These are phyloP conservation scores for Eclectus roratus DNA, from an alignment of 2,113 vertebrate genomes.

Conservation along the genomic window DNA sequence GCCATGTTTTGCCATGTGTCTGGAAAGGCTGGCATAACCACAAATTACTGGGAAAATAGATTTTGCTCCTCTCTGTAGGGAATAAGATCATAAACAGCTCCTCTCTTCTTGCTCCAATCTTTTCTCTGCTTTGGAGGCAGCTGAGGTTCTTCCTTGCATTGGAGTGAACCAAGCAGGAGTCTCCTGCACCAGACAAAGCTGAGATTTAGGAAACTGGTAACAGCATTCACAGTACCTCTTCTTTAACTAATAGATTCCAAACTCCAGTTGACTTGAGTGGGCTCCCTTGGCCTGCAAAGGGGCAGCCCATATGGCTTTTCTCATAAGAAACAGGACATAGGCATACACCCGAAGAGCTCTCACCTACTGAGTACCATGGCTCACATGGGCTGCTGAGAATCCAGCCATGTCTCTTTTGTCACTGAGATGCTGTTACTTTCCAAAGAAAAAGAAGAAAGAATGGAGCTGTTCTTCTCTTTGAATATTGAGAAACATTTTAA, in stretches of 20 bases:
- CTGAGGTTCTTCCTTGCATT: not conserved
- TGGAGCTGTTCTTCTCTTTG: not conserved
- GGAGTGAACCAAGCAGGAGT: not conserved
- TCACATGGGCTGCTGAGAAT: not conserved
- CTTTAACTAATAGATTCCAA: not conserved
- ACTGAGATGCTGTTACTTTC: not conserved
- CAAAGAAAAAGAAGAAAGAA: not conserved
- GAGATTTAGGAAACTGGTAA: not conserved
- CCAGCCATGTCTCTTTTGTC: not conserved
- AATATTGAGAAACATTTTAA: not conserved
- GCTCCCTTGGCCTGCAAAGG: not conserved
- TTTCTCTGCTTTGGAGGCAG: not conserved
- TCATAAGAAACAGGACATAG: not conserved
- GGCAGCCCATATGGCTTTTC: not conserved
- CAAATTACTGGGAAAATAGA: not conserved
- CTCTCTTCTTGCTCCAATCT: not conserved
- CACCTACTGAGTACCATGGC: not conserved
- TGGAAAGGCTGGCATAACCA: slow-evolving; percentile 19
- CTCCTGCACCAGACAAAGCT: not conserved
- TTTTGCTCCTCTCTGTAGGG: not conserved
- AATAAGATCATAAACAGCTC: not conserved
- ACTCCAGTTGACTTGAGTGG: not conserved
- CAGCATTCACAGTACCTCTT: not conserved
- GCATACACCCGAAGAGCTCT: not conserved
- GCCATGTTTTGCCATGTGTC: not conserved